Evolutionary conservation across 1,140 invertebrate species (phyloP), one percentile per base, ranked within the genome.

Genomic region (Sycobia sp.): DNA sequence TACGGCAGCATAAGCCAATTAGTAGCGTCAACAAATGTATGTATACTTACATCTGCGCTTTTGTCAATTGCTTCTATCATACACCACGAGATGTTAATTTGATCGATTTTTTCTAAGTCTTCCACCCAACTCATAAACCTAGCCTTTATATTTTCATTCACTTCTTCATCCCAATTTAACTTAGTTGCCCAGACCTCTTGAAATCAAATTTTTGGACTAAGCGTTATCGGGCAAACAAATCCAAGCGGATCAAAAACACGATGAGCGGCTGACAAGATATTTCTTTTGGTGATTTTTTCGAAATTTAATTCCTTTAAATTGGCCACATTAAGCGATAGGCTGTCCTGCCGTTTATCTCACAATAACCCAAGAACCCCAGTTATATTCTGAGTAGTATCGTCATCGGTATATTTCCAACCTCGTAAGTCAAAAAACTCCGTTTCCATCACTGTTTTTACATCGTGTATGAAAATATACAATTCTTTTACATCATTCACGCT

Each of bases 181-280:
- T 66, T 64, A 18, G 27, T 47, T 13, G 36, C 18, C 59, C 70
- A 73, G 10, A 55, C 27, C 29, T 65, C 13, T 29, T 69, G 50
- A 16, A 71, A 46, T 44, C 65, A 62, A 23, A 70, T 36, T 43
- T 68, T 71, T 41, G 69, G 63, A 32, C 10, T 22, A 20, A 72
- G 49, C 44, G 58, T 43, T 9, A 58, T 64, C 11, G 71, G 67
- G 38, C 44, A 67, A 7, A 56, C 53, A 32, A 66, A 69, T 11
- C 69, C 70, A 18, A 73, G 59, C 1, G 70, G 70, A 54, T 73
- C 70, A 55, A 68, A 72, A 14, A 73, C 23, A 55, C 54, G 50
- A 18, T 73, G 69, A 16, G 53, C 38, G 22, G 56, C 16, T 11
- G 68, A 70, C 38, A 72, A 32, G n/a, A 72, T 47, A 34, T 34